A percentile compares a stretch with the other conserved stretches of the same genome.
Evolutionary conservation across 2,888 invertebrate species (phyloP).

Genomic region (Allolobophora icterica): DNA sequence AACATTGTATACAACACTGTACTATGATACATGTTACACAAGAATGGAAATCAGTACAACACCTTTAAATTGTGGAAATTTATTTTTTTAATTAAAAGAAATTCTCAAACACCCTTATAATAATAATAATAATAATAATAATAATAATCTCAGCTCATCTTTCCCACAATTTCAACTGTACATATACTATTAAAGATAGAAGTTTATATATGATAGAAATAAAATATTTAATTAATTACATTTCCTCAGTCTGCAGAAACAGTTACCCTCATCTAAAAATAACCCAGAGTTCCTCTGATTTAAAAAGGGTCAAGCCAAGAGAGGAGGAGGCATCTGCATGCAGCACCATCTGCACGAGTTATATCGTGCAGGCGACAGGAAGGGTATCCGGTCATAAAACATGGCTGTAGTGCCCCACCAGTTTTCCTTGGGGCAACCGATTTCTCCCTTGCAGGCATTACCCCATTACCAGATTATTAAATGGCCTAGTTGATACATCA

Average conservation of each 20-base stretch:
- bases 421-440: not conserved
- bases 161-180: not conserved
- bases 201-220: not conserved
- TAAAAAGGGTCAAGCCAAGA: not conserved
- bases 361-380: not conserved
- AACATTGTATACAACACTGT: too few species aligned
- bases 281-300: not conserved
- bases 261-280: not conserved
- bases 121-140: too few species aligned
- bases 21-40: too few species aligned
- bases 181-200: not conserved
- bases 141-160: too few species aligned
- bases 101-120: too few species aligned
- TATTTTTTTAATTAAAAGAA: too few species aligned
- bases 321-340: not conserved
- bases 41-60: too few species aligned
- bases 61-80: too few species aligned
- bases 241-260: not conserved
- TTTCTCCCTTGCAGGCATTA: not conserved
- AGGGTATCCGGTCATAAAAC: constrained; percentile 7
- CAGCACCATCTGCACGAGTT: not conserved
- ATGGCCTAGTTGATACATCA: not conserved
- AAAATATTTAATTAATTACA: not conserved
- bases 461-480: not conserved
- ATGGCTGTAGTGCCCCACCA: not conserved